Base-by-base conservation (phyloP, 2,888 invertebrate genomes). In the Athripsodes cinereus region DNA sequence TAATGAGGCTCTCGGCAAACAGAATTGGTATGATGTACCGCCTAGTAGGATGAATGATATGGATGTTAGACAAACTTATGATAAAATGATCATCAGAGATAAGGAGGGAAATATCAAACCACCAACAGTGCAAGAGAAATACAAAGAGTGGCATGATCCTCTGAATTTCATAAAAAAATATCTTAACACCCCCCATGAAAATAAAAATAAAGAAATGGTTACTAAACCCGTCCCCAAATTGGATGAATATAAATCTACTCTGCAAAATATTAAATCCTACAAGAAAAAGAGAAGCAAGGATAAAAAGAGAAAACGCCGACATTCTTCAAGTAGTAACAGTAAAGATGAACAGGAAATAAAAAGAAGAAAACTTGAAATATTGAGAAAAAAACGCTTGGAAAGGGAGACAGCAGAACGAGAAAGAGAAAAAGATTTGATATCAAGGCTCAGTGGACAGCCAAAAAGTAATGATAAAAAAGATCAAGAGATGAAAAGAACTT, bases 21-120 rank as follows among this genome's bases (percentile, higher is more conserved):
- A 84, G 66, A 92, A 90, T 66, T 96, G 96, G 96, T 96, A 95
- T 75, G 87, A 93, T 71, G 80, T 86, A 56, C 71, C 81, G 20
- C 90, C 90, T 48, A 77, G 82, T 34, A 72, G 84, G 62, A 67
- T 77, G 40, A 68, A 70, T 57, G 64, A 74, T 26, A 66, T 62
- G 62, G 65, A 71, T 48, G 70, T 79, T 11, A 78, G 74, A 67
- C 76, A 76, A 53, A 77, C 78, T 1, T 78, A 77, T 69, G 75
- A 77, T 2, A 78, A 73, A 66, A 68, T 78, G 50, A 72, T 77
- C 21, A 66, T 76, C 5, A 76, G 72, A 67, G 78, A 78, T 71
- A 67, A 66, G 59, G 74, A 77, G 69, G 79, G 79, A 2, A 76
- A 74, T 67, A 71, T 71, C 34, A 75, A 72, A 65, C 58, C 65